Base-by-base conservation (phyloP, 2,888 invertebrate species). In the Prionchulus punctatus region DNA sequence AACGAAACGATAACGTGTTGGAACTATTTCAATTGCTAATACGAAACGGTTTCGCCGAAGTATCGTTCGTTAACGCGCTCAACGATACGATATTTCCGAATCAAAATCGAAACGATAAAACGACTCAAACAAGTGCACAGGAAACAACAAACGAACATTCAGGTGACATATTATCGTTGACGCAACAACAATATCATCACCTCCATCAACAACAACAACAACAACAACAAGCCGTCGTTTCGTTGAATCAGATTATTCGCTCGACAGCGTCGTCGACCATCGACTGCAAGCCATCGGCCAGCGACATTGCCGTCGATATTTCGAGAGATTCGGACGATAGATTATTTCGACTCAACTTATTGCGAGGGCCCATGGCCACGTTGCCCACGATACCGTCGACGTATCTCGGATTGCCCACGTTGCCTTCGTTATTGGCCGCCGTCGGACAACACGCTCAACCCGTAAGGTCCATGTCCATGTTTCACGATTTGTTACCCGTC, bases 21-120 rank as follows among this genome's bases (percentile, higher is more conserved):
- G 21, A 23, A 7, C 52, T 58, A 2, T 53, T 58, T 28, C 53
- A 53, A 27, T 21, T 58, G 26, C 49, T 58, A 4, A 21, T 58
- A n/a, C 48, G 57, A 21, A 53, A 58, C 50, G 56, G 56, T 23
- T 58, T 53, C 49, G 28, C 57, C 25, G 63, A 63, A 43, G 62
- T 63, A 12, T 57, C 58, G 3, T 64, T 63, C 56, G 60, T 62
- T 3, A 62, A 62, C 45, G 58, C 58, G 54, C 57, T 61, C n/a
- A 43, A 26, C 30, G 47, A 52, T 18, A 28, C 50, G 4, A 49
- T 49, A 18, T 49, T 49, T 49, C 50, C 50, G 4, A 7, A 15
- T 21, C 26, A 28, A 12, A 30, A 45, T 7, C 12, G 23, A n/a
- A n/a, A 7, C 4, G 45, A 45, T n/a, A 45, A 45, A 45, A 7